Evolutionary conservation across 1,140 invertebrate genomes (phyloP), one percentile per base, ranked within the genome.

Genomic region (Ceratoteleas bidentatus): DNA sequence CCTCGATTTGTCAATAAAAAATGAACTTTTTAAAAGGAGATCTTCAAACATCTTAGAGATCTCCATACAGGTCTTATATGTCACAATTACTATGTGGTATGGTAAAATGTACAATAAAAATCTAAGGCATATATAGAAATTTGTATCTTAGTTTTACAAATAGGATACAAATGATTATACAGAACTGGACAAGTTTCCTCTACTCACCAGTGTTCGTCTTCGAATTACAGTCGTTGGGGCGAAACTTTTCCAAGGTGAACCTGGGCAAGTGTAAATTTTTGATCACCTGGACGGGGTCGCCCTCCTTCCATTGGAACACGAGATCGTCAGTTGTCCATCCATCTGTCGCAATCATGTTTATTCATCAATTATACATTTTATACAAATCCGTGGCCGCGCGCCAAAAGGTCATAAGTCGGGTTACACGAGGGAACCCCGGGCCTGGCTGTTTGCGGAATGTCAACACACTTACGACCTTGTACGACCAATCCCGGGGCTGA

Each of bases 261-360:
- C 97, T 93, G 74, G 98, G 98, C 87, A 99, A 93, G 90, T 98
- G 96, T 86, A 99, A 93, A 90, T 98, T 98, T 91, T 96, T 96
- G 53, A 97, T 96, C 69, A 98, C 95, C 92, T 99, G 98, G 38
- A 99, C 97, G 6, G 98, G 98, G 88, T 98, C 96, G 14, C 95
- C 96, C 87, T 97, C 95, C 91, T 98, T 98, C 98, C 98, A 99
- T 80, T 96, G 91, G 90, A 98, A 98, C 77, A 98, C 96, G 82
- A 98, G 93, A 91, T 98, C 97, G 81, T 97, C 96, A 36, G 97
- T 98, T 36, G 97, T 98, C 96, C 97, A 98, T 83, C 97, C 97
- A 91, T 98, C 97, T 98, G 11, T 77, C 86, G 76, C 58, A 33
- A 70, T 7, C 14, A 69, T 65, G n/a, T 70, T 70, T 58, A 60